phyloP scores from a whole-genome alignment of 2,888 invertebrate genomes.

The Argynnis bischoffii region DNA sequence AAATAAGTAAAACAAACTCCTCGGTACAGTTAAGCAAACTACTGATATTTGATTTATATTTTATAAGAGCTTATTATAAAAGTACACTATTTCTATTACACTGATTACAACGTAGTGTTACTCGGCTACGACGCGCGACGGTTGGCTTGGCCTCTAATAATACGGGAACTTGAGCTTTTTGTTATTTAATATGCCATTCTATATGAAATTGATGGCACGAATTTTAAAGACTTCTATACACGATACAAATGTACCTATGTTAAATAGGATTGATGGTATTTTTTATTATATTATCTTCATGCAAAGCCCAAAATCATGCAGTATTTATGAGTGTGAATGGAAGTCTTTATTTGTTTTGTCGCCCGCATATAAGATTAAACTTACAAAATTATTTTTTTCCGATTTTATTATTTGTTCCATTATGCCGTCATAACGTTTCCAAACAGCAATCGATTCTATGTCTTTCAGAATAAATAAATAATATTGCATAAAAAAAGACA shows the following conservation, averaged over 20 bases:
- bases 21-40: background rate
- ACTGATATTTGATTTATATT: constrained; percentile 18
- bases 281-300: too few relatives aligned
- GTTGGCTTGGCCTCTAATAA: constrained; percentile 51
- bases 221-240: constrained; percentile 13
- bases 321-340: too few relatives aligned
- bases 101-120: constrained; percentile 29
- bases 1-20: background rate
- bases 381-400: too few relatives aligned
- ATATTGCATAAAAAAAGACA: too few relatives aligned
- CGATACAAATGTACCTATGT: background rate
- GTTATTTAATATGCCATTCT: constrained; percentile 3
- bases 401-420: too few relatives aligned
- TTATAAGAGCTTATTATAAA: constrained; percentile 30
- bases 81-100: constrained; percentile 30
- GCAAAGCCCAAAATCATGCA: too few relatives aligned
- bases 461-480: too few relatives aligned
- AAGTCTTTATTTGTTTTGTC: too few relatives aligned
- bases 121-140: constrained; percentile 28
- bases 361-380: too few relatives aligned
- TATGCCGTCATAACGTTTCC: too few relatives aligned
- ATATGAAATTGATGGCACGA: constrained; percentile 7
- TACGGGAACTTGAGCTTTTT: constrained; percentile 15
- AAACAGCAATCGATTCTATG: too few relatives aligned
- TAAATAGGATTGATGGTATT: too few relatives aligned